Evolutionary conservation across 2,113 vertebrate species (phyloP), one percentile per base, ranked within the genome.

Genomic region (Oenanthe melanoleuca): DNA sequence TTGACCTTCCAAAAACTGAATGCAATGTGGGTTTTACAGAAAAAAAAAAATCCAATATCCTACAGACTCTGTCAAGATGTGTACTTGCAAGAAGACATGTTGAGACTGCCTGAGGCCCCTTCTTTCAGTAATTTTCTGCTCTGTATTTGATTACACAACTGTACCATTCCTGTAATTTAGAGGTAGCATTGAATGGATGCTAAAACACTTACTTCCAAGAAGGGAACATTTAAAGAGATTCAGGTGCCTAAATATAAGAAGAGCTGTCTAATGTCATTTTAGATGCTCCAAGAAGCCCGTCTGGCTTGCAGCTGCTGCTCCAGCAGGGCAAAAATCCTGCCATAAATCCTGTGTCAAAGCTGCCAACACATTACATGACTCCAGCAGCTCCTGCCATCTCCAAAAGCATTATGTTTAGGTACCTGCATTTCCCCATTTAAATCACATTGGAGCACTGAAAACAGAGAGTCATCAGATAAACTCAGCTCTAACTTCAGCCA

Each of bases 281-380:
- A 80, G 92, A 92, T 86, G 91, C 89, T 93, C 95, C 70, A 89
- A 93, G 94, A 90, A 96, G 69, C 88, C 96, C 64, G 61, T 95
- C 95, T 97, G 95, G 91, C 94, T 96, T 96, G 92, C 96, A 97
- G 95, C 96, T 96, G 95, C 92, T 93, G 86, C 91, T 97, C 95
- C 96, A 97, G 95, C 96, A 96, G 96, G 96, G 91, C 91, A 94
- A 60, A 91, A 74, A 95, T 95, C 94, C 92, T 94, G 91, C 94
- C 88, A 96, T 83, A 95, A 97, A 96, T 95, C 94, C 94, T 73
- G 12, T 93, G 88, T 96, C 94, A 97, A 80, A 97, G 83, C 95
- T 97, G 96, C 96, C 96, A 97, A 86, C 95, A 92, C 91, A 15
- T 92, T 80, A 73, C 87, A 94, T 88, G 86, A 74, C 94, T 97